Evolutionary conservation across 2,113 vertebrate species (phyloP).

Genomic region (Acanthochromis polyacanthus): DNA sequence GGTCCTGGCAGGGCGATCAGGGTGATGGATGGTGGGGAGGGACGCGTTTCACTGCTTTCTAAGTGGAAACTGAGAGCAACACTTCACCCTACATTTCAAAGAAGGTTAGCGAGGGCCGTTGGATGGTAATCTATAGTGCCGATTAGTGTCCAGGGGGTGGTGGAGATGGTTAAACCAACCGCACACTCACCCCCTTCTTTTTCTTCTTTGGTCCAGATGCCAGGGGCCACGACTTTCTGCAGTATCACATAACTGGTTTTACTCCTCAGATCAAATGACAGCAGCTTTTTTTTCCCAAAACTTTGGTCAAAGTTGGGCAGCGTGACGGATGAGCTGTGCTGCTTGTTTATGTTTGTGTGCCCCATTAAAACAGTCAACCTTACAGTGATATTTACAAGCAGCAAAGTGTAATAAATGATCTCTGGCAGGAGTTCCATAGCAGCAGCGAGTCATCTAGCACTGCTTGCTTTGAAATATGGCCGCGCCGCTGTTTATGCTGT

Average conservation of each 20-base stretch:
- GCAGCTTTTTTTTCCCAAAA: slow-evolving; percentile 28
- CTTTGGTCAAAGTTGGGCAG: slow-evolving; percentile 34
- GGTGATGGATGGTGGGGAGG: slow-evolving; percentile 48
- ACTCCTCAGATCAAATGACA: slow-evolving; percentile 33
- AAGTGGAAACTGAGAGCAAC: slow-evolving; percentile 15
- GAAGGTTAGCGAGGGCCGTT: slow-evolving; percentile 5
- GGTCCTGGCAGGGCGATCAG: slow-evolving; percentile 11
- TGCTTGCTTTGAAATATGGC: slow-evolving; percentile 67
- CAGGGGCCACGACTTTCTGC: slow-evolving; percentile 3
- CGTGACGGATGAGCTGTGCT: slow-evolving; percentile 36
- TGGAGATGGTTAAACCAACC: background rate
- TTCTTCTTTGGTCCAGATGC: slow-evolving; percentile 16
- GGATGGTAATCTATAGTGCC: background rate
- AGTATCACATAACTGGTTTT: slow-evolving; percentile 27
- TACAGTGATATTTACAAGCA: slow-evolving; percentile 62
- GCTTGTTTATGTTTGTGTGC: slow-evolving; percentile 56
- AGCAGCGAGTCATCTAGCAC: slow-evolving; percentile 39
- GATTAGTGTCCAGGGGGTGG: background rate
- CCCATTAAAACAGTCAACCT: slow-evolving; percentile 60
- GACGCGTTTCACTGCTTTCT: slow-evolving; percentile 29
- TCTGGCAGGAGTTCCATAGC: slow-evolving; percentile 61
- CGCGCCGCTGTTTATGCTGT: slow-evolving; percentile 53
- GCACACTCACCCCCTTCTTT: no score
- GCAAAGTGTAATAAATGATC: slow-evolving; percentile 61
- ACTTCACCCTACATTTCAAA: slow-evolving; percentile 27